These are phyloP conservation scores for Synergus japonicus DNA, from an alignment of 2,888 invertebrate genomes.

Conservation along the genomic window DNA sequence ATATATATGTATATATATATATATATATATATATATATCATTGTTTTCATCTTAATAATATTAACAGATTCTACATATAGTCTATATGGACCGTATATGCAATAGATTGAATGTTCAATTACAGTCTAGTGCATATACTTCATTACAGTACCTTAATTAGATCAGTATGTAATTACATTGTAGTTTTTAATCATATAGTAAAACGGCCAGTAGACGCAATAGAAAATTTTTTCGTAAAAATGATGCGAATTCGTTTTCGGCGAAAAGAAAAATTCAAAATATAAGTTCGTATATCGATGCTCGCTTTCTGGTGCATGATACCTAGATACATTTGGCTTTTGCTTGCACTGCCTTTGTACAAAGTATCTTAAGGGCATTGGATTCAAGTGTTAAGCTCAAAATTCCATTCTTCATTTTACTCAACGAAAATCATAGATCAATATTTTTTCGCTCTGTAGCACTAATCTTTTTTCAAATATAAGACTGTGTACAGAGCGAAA, in stretches of 20 bases:
- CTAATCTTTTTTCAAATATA: too few relatives aligned
- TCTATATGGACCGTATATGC: conserved; percentile 61
- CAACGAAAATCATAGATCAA: too few relatives aligned
- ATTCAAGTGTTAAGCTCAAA: too few relatives aligned
- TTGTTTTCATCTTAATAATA: conserved; percentile 67
- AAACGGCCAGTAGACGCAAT: conserved; percentile 45
- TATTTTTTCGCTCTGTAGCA: too few relatives aligned
- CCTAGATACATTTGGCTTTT: not conserved
- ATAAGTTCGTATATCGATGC: not conserved
- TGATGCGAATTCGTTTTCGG: conserved; percentile 21
- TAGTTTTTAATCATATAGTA: conserved; percentile 53
- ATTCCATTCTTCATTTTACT: too few relatives aligned
- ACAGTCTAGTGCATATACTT: conserved; percentile 46
- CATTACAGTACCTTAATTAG: conserved; percentile 51
- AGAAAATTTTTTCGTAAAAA: conserved; percentile 44
- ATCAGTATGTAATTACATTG: conserved; percentile 55
- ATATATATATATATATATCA: conserved; percentile 60
- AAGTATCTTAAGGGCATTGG: not conserved
- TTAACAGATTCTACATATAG: conserved; percentile 69
- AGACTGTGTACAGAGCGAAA: too few relatives aligned
- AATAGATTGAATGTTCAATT: conserved; percentile 50
- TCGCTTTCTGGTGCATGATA: not conserved
- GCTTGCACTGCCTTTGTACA: conserved; percentile 23
- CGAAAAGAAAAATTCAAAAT: conserved; percentile 8
- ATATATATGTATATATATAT: conserved; percentile 61